Base-by-base conservation (phyloP, 2,888 invertebrate species). In the Lomographa bimaculata region DNA sequence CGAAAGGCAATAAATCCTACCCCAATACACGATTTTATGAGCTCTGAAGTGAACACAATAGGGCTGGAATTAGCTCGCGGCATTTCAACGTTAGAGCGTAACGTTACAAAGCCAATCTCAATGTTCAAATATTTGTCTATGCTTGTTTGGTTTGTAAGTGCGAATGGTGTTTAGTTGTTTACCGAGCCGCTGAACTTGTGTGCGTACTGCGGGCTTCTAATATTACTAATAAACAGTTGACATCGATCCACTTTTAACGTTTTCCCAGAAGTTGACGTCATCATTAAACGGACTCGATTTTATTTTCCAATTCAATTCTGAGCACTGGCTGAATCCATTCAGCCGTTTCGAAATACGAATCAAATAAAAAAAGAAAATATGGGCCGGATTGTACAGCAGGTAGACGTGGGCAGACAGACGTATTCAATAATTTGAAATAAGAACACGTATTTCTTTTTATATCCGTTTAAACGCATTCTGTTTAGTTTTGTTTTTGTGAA, bases 341-440 rank as follows among this genome's bases (percentile, higher is more conserved):
- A 70, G 61, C 57, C 63, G 62, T 70, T 41, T 36, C 42, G 26
- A 32, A 21, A 30, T 14, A 20, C 26, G 32, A 39, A n/a, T 70
- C 14, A 14, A 78, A 82, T 75, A 82, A 84, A 83, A 79, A 83
- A 79, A 67, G 49, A 71, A 65, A 67, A 60, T 60, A 60, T 56
- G 60, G 60, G 54, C 54, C 46, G 50, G 57, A 69, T 65, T 44
- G 52, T 63, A 65, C 57, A 60, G 75, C 86, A 87, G 87, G 86
- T 87, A 86, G 83, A 87, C 80, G 82, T 79, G 81, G 82, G 79
- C 79, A 79, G 84, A 74, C 71, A 73, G 74, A 79, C 83, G 81
- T 81, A 85, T 89, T 86, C 85, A 89, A 85, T 84, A 84, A 87
- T 85, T 82, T 77, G 79, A 83, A 85, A 83, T 85, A 84, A 83